Percentiles rank a stretch among this genome's conserved stretches.
Conservation (phyloP, 2,888 invertebrate species). For the Spodoptera littoralis region DNA sequence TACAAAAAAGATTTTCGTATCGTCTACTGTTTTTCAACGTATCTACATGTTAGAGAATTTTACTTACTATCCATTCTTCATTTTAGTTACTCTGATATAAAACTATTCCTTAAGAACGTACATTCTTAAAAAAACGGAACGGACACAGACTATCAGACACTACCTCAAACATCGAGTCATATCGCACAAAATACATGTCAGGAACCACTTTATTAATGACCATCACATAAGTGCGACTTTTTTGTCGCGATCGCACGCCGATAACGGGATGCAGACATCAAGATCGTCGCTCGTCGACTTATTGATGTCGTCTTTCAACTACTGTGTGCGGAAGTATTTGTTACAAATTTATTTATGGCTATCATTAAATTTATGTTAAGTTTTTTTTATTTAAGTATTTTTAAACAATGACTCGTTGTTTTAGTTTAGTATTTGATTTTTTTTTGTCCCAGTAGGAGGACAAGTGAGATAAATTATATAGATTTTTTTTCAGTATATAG, state of each 20-base stretch:
- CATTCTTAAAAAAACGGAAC: conserved; percentile 31
- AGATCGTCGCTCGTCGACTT: conserved; percentile 73
- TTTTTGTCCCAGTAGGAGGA: too few relatives aligned
- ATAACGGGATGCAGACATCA: conserved; percentile 81
- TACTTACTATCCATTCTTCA: too few relatives aligned
- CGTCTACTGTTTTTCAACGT: too few relatives aligned
- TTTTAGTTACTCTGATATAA: too few relatives aligned
- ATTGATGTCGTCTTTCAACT: conserved; percentile 81
- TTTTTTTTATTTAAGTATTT: neutral
- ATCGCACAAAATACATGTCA: conserved; percentile 42
- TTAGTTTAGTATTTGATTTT: too few relatives aligned
- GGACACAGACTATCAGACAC: conserved; percentile 43
- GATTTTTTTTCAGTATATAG: too few relatives aligned
- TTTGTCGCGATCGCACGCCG: conserved; percentile 63
- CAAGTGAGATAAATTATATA: too few relatives aligned
- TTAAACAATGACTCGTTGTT: too few relatives aligned
- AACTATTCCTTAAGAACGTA: conserved; percentile 1
- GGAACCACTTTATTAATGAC: conserved; percentile 81
- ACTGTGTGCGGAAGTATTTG: conserved; percentile 71
- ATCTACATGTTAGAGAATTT: too few relatives aligned
- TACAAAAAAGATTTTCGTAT: too few relatives aligned
- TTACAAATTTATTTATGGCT: conserved; percentile 54
- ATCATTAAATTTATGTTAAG: conserved; percentile 12
- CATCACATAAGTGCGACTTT: conserved; percentile 73
- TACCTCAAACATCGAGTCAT: conserved; percentile 45